Conservation (phyloP, 2,113 vertebrate genomes). For the Trematomus loennbergii region DNA sequence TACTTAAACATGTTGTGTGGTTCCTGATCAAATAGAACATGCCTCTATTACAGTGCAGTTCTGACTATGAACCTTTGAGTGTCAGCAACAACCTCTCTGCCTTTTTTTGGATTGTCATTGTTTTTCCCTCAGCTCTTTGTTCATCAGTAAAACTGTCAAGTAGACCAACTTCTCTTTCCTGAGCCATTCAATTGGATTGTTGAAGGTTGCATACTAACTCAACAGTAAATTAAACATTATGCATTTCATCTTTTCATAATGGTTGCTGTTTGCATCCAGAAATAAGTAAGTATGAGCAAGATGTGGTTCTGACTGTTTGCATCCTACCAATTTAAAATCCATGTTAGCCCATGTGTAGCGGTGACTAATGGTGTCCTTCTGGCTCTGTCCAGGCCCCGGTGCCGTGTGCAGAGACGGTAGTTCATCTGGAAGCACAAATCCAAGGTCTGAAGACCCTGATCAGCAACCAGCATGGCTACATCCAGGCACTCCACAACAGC, state of each 20-base stretch:
- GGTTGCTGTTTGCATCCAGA: background rate
- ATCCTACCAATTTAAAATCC: background rate
- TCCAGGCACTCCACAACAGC: conserved; percentile 67
- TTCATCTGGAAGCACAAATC: conserved; percentile 58
- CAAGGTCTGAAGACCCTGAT: conserved; percentile 48
- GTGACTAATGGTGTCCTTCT: background rate
- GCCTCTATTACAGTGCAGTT: background rate
- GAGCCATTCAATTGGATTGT: background rate
- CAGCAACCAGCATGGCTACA: conserved; percentile 64
- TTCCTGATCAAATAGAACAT: background rate
- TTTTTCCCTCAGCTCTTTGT: background rate
- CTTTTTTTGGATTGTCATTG: background rate
- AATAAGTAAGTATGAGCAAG: background rate
- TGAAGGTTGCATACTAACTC: background rate
- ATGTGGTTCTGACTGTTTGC: background rate
- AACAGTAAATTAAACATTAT: background rate
- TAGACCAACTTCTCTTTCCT: background rate
- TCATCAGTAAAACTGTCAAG: background rate
- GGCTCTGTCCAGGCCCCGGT: conserved; percentile 56
- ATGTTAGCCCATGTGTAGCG: background rate
- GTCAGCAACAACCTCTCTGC: background rate
- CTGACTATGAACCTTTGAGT: background rate
- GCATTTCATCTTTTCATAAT: background rate
- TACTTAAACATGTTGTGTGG: background rate
- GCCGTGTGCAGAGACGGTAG: conserved; percentile 56